These are phyloP conservation scores for Drosophila subquinaria DNA, from an alignment of 2,888 invertebrate genomes.

Conservation along the genomic window DNA sequence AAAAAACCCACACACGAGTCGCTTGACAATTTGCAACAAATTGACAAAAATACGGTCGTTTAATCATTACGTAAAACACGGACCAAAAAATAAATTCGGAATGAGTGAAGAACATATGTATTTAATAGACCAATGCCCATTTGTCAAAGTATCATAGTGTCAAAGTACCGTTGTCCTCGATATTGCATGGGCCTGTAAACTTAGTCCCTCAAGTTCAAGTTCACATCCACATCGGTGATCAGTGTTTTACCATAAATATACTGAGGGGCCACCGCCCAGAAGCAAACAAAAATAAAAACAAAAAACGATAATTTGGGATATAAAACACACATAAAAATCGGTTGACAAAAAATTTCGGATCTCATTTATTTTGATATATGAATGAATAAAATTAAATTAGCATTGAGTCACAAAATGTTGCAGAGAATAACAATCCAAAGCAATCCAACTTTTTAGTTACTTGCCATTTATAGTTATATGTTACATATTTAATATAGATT, in stretches of 20 bases:
- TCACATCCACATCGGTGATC: slow-evolving; percentile 38
- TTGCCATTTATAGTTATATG: slow-evolving; percentile 25
- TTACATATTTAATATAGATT: slow-evolving; percentile 2
- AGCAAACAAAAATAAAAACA: slow-evolving; percentile 8
- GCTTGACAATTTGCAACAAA: slow-evolving; percentile 73
- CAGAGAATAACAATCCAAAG: slow-evolving; percentile 7
- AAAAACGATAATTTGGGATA: slow-evolving; percentile 4
- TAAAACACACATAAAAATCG: slow-evolving; percentile 28
- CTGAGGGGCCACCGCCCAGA: slow-evolving; percentile 4
- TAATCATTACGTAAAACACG: slow-evolving; percentile 77
- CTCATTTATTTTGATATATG: slow-evolving; percentile 72
- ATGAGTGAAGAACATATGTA: slow-evolving; percentile 29
- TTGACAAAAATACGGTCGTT: slow-evolving; percentile 71
- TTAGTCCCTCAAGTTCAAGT: slow-evolving; percentile 68
- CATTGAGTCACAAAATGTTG: slow-evolving; percentile 9
- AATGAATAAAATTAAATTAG: slow-evolving; percentile 64
- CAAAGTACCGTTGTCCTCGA: slow-evolving; percentile 48
- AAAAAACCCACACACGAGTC: slow-evolving; percentile 41
- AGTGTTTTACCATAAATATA: slow-evolving; percentile 7
- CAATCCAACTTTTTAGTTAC: slow-evolving; percentile 4
- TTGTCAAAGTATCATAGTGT: slow-evolving; percentile 58
- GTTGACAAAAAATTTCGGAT: slow-evolving; percentile 31
- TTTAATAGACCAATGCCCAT: slow-evolving; percentile 47
- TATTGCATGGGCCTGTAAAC: slow-evolving; percentile 50
- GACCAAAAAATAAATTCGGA: slow-evolving; percentile 29